Percentiles rank a stretch among this genome's conserved stretches.
phyloP scores from a whole-genome alignment of 2,113 vertebrate genomes.

The Dromaius novaehollandiae region DNA sequence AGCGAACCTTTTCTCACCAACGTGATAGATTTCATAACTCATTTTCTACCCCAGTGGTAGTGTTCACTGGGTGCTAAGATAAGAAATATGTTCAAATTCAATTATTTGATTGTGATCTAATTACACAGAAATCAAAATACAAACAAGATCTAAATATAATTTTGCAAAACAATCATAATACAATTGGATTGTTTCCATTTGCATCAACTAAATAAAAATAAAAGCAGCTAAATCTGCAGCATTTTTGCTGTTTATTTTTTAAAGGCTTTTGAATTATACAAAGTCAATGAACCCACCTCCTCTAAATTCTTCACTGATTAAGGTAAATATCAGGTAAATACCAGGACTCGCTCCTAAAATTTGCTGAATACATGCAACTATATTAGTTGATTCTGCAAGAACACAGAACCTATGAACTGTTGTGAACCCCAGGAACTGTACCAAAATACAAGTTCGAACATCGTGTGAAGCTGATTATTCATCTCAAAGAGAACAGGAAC shows the following conservation, averaged over 20 bases:
- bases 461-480: background rate
- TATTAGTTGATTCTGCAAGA: background rate
- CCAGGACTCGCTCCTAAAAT: background rate
- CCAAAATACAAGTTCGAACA: background rate
- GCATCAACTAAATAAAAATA: background rate
- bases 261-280: background rate
- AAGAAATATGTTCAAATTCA: slow-evolving; percentile 7
- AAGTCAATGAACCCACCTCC: background rate
- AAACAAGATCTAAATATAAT: slow-evolving; percentile 13
- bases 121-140: slow-evolving; percentile 21
- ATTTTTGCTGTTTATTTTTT: background rate
- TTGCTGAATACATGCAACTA: background rate
- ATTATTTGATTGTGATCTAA: slow-evolving; percentile 56
- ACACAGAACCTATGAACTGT: background rate
- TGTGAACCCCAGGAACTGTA: background rate
- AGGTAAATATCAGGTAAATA: background rate
- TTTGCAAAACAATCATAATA: background rate
- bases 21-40: background rate
- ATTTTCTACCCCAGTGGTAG: background rate
- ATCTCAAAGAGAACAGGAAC: background rate
- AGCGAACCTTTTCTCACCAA: background rate
- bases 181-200: background rate
- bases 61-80: background rate
- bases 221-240: background rate
- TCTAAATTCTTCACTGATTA: background rate